Percentiles rank a stretch among this genome's conserved stretches.
Evolutionary conservation across 2,113 vertebrate species (phyloP).

Genomic region (Salminus brasiliensis): DNA sequence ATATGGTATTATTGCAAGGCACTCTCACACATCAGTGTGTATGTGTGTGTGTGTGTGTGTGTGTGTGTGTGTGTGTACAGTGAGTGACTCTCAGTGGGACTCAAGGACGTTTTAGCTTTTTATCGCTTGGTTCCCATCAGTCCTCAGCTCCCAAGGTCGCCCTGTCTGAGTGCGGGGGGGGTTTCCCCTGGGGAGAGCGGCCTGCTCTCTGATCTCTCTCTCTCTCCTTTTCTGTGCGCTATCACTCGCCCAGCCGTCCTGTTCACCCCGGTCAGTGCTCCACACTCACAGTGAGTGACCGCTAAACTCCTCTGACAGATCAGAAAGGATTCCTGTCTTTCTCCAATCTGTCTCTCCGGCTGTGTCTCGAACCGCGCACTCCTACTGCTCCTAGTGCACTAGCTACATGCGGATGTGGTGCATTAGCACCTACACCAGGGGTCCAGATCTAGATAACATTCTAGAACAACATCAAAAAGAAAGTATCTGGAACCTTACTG

Average conservation of each 20-base stretch:
- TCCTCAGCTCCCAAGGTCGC: slow-evolving; percentile 40
- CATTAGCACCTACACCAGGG: neutral
- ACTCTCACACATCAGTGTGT: too few species aligned
- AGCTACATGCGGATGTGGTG: neutral
- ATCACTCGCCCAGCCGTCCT: slow-evolving; percentile 25
- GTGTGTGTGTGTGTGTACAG: too few species aligned
- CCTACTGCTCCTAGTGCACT: too few species aligned
- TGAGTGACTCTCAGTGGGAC: slow-evolving; percentile 12
- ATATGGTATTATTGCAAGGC: too few species aligned
- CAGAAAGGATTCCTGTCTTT: neutral
- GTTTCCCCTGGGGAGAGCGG: slow-evolving; percentile 14
- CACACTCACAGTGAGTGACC: neutral
- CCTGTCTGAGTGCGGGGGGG: slow-evolving; percentile 22
- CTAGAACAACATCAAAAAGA: too few species aligned
- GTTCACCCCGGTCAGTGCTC: neutral
- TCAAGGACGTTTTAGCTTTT: slow-evolving; percentile 36
- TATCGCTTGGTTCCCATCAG: slow-evolving; percentile 48
- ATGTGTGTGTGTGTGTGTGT: too few species aligned
- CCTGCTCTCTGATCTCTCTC: slow-evolving; percentile 35
- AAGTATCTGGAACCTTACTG: too few species aligned
- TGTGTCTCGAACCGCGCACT: neutral
- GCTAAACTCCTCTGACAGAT: too few species aligned
- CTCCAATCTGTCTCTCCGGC: neutral
- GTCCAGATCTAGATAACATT: neutral
- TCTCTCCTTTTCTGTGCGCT: slow-evolving; percentile 18